Evolutionary conservation across 2,113 vertebrate genomes (phyloP).

Genomic region (Gobio gobio): DNA sequence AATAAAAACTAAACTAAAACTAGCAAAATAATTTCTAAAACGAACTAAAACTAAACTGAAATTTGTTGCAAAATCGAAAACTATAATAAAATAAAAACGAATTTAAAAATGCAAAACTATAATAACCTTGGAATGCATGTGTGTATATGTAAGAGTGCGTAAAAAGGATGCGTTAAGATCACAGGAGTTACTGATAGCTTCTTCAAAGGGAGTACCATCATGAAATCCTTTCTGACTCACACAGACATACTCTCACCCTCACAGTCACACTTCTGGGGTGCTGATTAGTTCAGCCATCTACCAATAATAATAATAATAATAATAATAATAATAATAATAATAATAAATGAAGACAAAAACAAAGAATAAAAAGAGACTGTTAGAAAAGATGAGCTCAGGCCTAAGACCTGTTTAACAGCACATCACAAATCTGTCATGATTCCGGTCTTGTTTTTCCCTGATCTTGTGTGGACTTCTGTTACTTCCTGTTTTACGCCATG

Average conservation of each 20-base stretch:
- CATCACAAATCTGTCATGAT: too few relatives aligned
- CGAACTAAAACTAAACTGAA: too few relatives aligned
- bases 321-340: too few relatives aligned
- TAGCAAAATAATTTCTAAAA: too few relatives aligned
- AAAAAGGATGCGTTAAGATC: background rate
- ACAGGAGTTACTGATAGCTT: background rate
- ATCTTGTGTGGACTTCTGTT: too few relatives aligned
- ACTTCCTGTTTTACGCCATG: too few relatives aligned
- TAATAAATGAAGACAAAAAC: background rate
- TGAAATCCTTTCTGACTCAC: background rate
- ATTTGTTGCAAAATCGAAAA: too few relatives aligned
- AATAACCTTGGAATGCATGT: background rate
- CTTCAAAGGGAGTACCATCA: background rate
- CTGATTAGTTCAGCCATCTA: constrained; percentile 7
- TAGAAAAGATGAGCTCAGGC: background rate
- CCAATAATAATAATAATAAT: too few relatives aligned
- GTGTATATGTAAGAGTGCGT: background rate
- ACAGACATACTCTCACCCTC: background rate
- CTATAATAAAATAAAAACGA: too few relatives aligned
- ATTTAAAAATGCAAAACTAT: too few relatives aligned
- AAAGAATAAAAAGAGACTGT: background rate
- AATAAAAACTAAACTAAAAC: too few relatives aligned
- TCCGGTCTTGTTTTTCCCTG: too few relatives aligned
- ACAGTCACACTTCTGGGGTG: constrained; percentile 15
- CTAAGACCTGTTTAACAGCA: background rate